Conservation (phyloP, 2,888 invertebrate genomes). For the Rhingia campestris region DNA sequence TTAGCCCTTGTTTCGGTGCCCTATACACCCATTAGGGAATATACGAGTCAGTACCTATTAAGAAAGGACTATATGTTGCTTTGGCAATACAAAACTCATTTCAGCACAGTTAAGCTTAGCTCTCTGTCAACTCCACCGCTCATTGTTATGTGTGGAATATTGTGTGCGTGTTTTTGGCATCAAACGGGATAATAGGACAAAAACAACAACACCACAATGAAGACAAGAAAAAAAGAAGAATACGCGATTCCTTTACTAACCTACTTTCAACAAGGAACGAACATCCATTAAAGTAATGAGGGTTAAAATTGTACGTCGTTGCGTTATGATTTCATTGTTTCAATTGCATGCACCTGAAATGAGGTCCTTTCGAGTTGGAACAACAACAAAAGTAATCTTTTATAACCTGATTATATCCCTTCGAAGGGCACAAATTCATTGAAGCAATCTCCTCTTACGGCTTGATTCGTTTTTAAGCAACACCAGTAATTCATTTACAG, state of each 20-base stretch:
- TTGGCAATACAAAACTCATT: no score
- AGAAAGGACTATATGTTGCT: background rate
- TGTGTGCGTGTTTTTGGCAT: slow-evolving; percentile 66
- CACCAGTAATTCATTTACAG: no score
- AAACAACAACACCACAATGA: slow-evolving; percentile 19
- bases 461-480: no score
- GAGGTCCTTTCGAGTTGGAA: no score
- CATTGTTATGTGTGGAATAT: slow-evolving; percentile 31
- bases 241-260: slow-evolving; percentile 47
- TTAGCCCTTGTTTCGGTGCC: slow-evolving; percentile 15
- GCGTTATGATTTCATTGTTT: slow-evolving; percentile 46
- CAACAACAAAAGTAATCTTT: no score
- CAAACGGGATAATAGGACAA: slow-evolving; percentile 56
- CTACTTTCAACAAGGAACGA: slow-evolving; percentile 56
- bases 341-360: slow-evolving; percentile 37
- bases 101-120: no score
- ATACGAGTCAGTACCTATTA: background rate
- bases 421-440: no score
- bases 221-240: background rate
- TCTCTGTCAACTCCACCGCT: background rate
- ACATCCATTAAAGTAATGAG: slow-evolving; percentile 72
- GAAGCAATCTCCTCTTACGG: no score
- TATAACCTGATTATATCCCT: no score
- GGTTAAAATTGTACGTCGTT: slow-evolving; percentile 59
- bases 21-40: background rate